phyloP scores from a whole-genome alignment of 2,113 vertebrate genomes.

The Eonycteris spelaea region DNA sequence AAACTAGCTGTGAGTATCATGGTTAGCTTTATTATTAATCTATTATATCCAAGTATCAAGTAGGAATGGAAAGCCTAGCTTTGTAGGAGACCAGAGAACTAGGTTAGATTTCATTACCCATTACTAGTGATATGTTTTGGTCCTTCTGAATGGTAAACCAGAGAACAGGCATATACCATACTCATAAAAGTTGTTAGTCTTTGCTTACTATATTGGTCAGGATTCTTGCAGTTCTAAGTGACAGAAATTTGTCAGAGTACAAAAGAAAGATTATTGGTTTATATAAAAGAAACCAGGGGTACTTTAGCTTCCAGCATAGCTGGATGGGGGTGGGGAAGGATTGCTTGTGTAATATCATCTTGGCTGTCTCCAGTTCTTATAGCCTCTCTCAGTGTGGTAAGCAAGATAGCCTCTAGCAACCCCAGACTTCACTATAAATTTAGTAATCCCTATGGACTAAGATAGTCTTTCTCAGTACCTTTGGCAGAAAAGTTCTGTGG shows the following conservation, averaged over 20 bases:
- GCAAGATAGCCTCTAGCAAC: background rate
- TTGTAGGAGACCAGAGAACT: background rate
- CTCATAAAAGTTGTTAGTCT: background rate
- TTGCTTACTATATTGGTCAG: background rate
- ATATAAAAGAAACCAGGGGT: background rate
- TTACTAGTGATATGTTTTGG: background rate
- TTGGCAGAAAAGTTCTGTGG: background rate
- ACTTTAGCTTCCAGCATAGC: background rate
- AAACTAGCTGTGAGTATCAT: conserved; percentile 87
- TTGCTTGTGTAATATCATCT: background rate
- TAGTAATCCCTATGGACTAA: background rate
- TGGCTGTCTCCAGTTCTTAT: background rate
- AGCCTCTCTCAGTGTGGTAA: background rate
- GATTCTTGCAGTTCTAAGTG: background rate
- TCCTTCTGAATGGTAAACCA: background rate
- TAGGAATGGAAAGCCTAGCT: background rate
- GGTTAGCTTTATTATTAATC: background rate
- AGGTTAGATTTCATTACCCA: background rate
- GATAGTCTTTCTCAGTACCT: background rate
- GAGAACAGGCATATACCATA: background rate
- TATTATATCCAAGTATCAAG: background rate
- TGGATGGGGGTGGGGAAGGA: background rate
- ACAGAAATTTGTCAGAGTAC: background rate
- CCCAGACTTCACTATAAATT: background rate
- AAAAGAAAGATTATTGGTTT: background rate